Conservation (phyloP, 1,140 invertebrate genomes). For the Neotoxoptera formosana region DNA sequence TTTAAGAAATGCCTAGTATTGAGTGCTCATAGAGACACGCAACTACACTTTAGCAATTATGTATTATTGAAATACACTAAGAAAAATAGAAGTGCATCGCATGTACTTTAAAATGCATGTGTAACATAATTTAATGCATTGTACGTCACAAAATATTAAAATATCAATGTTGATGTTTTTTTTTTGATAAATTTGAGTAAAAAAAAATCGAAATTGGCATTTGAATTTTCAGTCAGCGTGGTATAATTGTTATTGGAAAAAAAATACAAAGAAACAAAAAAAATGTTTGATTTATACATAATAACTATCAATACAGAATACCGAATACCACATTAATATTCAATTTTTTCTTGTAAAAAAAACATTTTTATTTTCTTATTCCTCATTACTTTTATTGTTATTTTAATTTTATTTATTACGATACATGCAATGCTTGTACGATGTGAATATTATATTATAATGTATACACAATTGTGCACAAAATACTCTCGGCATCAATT, state of each 20-base stretch:
- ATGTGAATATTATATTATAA: neutral
- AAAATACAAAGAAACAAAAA: neutral
- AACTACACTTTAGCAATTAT: no score
- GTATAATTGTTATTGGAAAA: neutral
- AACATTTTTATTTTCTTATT: slow-evolving; percentile 12
- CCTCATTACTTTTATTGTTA: neutral
- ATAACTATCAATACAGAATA: neutral
- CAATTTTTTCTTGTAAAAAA: neutral
- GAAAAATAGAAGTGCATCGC: neutral
- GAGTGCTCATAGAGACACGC: no score
- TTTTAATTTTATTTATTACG: neutral
- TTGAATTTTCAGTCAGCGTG: neutral
- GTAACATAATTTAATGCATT: no score
- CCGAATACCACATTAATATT: neutral
- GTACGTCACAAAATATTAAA: no score
- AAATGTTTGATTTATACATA: neutral
- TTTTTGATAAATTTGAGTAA: no score
- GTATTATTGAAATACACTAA: no score
- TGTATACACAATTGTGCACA: neutral
- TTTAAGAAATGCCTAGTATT: no score
- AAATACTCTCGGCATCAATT: neutral
- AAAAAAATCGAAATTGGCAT: neutral
- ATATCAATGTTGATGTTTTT: neutral
- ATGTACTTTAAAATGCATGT: no score
- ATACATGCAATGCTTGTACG: neutral